Conservation (phyloP, 2,113 vertebrate species). For the Hippolais icterina region DNA sequence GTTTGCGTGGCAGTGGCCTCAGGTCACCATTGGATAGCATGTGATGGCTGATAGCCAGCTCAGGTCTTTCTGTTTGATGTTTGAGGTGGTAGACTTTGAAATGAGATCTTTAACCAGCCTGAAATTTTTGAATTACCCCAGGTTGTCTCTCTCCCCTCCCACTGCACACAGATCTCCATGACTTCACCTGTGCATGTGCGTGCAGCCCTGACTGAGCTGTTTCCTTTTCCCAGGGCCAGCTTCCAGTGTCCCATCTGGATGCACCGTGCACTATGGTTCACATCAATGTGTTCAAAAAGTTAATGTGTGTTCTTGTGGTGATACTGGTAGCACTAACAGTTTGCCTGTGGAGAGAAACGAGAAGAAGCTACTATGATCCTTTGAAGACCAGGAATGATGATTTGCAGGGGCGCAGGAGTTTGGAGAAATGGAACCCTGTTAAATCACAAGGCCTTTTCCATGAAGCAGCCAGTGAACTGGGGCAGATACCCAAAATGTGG, state of each 20-base stretch:
- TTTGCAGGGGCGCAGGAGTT: not conserved
- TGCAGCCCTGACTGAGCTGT: not conserved
- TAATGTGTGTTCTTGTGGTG: slow-evolving; percentile 57
- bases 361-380: slow-evolving; percentile 65
- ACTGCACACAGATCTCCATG: not conserved
- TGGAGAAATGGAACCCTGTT: not conserved
- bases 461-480: not conserved
- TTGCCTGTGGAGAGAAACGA: slow-evolving; percentile 75
- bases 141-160: not conserved
- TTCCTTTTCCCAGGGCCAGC: slow-evolving; percentile 42
- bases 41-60: not conserved
- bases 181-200: not conserved
- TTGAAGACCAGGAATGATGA: slow-evolving; percentile 32
- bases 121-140: not conserved
- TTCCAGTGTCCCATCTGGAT: slow-evolving; percentile 21
- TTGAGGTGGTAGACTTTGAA: not conserved
- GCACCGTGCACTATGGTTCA: slow-evolving; percentile 73
- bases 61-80: not conserved
- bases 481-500: not conserved
- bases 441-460: not conserved
- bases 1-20: not conserved
- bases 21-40: not conserved
- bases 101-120: not conserved
- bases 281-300: slow-evolving; percentile 72
- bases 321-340: slow-evolving; percentile 66